Conservation (phyloP, 2,797 vertebrate species). For the Cryptoprocta ferox region DNA sequence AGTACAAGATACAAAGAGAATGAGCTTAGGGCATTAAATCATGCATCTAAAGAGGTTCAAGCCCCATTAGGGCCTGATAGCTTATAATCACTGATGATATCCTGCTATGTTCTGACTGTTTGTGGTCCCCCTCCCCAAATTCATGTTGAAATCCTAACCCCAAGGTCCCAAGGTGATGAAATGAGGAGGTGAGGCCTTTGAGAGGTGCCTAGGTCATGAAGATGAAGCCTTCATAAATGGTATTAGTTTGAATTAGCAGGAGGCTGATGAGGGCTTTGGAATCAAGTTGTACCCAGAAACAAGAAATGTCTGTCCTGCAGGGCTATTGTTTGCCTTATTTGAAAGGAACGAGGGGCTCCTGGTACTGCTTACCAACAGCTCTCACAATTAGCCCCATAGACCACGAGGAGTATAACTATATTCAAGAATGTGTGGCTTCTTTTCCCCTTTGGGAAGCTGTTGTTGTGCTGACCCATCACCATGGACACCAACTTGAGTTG, state of each 20-base stretch:
- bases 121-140: neutral
- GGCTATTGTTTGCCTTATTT: conserved; percentile 77
- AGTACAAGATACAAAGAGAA: neutral
- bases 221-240: neutral
- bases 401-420: conserved; percentile 13
- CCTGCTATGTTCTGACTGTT: neutral
- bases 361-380: conserved; percentile 79
- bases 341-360: conserved; percentile 77
- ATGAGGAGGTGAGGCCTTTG: neutral
- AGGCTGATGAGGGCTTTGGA: conserved; percentile 67
- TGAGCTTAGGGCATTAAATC: neutral
- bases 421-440: neutral
- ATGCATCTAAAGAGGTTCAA: neutral
- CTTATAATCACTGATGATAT: neutral
- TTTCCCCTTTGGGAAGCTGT: neutral
- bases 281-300: conserved; percentile 66
- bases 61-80: neutral
- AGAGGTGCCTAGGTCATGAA: neutral
- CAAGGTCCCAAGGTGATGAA: neutral
- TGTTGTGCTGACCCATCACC: neutral
- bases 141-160: neutral
- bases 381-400: conserved; percentile 81
- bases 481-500: neutral
- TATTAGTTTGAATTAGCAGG: neutral
- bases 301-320: conserved; percentile 80